phyloP scores from a whole-genome alignment of 2,797 vertebrate genomes.

The Menidia menidia region DNA sequence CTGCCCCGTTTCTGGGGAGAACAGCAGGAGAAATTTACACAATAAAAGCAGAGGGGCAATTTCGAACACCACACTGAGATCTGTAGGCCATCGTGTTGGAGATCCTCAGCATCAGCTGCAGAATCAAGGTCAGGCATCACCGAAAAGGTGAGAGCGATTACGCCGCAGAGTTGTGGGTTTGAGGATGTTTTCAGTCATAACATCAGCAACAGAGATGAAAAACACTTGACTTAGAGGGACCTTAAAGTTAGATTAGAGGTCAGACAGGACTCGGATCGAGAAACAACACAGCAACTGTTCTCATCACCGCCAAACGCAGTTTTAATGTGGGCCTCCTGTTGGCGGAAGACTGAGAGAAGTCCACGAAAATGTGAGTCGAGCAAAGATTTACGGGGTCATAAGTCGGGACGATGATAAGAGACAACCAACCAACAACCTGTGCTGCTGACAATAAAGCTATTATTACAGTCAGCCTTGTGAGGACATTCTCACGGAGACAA shows the following conservation, averaged over 20 bases:
- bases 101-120: slow-evolving; percentile 44
- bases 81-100: slow-evolving; percentile 52
- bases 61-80: slow-evolving; percentile 41
- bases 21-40: slow-evolving; percentile 27
- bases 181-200: slow-evolving; percentile 32
- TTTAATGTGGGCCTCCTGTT: slow-evolving; percentile 14
- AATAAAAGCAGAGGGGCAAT: slow-evolving; percentile 24
- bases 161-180: slow-evolving; percentile 14
- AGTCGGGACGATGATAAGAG: slow-evolving; percentile 1
- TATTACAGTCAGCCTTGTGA: slow-evolving; percentile 16
- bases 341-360: slow-evolving; percentile 32
- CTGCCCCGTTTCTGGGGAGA: slow-evolving; percentile 35
- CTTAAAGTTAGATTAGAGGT: slow-evolving; percentile 14
- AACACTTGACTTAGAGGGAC: slow-evolving; percentile 18
- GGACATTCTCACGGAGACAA: slow-evolving; percentile 18
- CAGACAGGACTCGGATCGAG: slow-evolving; percentile 14
- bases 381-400: slow-evolving; percentile 34
- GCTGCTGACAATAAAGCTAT: slow-evolving; percentile 30
- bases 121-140: slow-evolving; percentile 51
- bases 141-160: neutral
- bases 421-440: slow-evolving; percentile 11
- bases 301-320: neutral
- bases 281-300: slow-evolving; percentile 1
- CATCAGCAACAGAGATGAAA: slow-evolving; percentile 19
- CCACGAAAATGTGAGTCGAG: slow-evolving; percentile 5